A percentile compares a stretch with the other conserved stretches of the same genome.
These are phyloP conservation scores for Aquatica leii DNA, from an alignment of 2,888 invertebrate genomes.

Conservation along the genomic window DNA sequence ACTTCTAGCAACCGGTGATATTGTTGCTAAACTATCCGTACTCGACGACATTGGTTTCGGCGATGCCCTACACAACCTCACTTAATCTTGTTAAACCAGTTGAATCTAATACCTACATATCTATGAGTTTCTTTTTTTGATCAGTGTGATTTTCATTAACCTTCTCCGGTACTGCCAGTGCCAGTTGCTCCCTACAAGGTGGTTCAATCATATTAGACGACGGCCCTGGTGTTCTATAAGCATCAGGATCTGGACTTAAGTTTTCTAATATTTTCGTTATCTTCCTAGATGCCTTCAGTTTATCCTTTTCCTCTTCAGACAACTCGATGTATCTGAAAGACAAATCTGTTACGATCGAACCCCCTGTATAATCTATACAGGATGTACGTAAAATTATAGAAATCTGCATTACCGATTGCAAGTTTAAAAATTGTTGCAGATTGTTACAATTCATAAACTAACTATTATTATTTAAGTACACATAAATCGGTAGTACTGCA, in stretches of 20 bases:
- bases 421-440: too few species aligned
- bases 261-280: constrained; percentile 91
- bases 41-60: constrained; percentile 67
- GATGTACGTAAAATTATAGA: too few species aligned
- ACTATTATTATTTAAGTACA: too few species aligned
- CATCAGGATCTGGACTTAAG: constrained; percentile 74
- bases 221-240: constrained; percentile 79
- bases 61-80: constrained; percentile 59
- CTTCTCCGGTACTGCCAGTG: constrained; percentile 83
- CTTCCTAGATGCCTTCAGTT: constrained; percentile 88
- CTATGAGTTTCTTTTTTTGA: constrained; percentile 74
- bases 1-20: constrained; percentile 94
- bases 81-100: too few species aligned
- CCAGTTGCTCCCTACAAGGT: constrained; percentile 83
- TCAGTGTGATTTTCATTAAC: constrained; percentile 80
- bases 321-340: constrained; percentile 85
- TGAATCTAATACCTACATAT: too few species aligned
- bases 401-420: too few species aligned
- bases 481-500: too few species aligned
- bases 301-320: constrained; percentile 92
- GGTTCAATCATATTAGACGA: constrained; percentile 91
- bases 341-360: too few species aligned
- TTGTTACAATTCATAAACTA: too few species aligned
- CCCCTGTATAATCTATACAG: too few species aligned
- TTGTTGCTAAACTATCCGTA: constrained; percentile 83